Conservation (phyloP, 2,113 vertebrate species). For the Channa maculata region DNA sequence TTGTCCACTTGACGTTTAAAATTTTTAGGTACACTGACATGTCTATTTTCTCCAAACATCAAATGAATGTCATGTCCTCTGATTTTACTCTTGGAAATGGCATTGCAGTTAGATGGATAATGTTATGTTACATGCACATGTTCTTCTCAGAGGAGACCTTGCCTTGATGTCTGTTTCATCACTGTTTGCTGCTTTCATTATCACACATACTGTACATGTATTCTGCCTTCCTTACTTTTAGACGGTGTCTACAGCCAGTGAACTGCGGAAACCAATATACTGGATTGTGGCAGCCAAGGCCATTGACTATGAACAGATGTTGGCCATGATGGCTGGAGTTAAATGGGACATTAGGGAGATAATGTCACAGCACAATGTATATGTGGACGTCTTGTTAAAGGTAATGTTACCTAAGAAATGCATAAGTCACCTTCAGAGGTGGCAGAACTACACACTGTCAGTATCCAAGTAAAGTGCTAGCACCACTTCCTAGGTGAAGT, state of each 20-base stretch:
- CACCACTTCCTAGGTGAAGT: no score
- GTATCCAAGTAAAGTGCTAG: no score
- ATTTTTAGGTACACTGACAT: conserved; percentile 10
- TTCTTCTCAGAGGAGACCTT: background rate
- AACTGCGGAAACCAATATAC: conserved; percentile 97
- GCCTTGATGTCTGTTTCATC: background rate
- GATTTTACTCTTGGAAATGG: conserved; percentile 26
- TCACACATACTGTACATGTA: background rate
- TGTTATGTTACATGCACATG: background rate
- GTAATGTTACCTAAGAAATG: conserved; percentile 74
- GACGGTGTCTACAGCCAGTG: conserved; percentile 97
- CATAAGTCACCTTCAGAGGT: no score
- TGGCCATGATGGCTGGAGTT: conserved; percentile 94
- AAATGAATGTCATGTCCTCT: conserved; percentile 40
- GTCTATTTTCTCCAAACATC: conserved; percentile 25
- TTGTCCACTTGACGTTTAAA: conserved; percentile 51
- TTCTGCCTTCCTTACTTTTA: conserved; percentile 68
- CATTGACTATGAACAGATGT: conserved; percentile 98
- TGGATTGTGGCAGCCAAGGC: conserved; percentile 99
- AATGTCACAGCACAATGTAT: conserved; percentile 99
- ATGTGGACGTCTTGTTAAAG: conserved; percentile 96
- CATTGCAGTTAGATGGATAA: background rate
- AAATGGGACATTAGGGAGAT: conserved; percentile 99
- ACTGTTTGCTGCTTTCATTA: background rate
- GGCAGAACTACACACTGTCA: no score